Base-by-base conservation (phyloP, 92 coral and sea anemone species). In the Scolanthus callimorphus region DNA sequence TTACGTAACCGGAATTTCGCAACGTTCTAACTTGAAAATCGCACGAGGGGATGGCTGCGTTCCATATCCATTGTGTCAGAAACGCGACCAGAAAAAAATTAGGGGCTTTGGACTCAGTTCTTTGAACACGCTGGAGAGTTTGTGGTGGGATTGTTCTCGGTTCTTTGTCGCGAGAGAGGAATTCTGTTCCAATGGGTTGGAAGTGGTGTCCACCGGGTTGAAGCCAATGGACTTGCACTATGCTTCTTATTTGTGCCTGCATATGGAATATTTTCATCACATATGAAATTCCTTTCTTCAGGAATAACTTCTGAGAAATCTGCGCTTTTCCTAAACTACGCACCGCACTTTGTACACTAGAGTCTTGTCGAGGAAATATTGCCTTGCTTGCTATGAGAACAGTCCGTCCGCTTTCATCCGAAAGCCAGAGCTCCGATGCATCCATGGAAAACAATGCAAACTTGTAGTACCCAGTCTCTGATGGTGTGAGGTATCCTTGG, bases 401-500 rank as follows among this genome's bases (percentile, higher is more conserved):
- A 17, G 61, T 51, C n/a, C 65, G 77, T 1, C 29, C 24, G 17
- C 52, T 69, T 2, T 17, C 54, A 13, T 49, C 63, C 28, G 78
- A 66, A 25, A 87, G 39, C 95, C 95, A 87, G 17, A 87, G 70
- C 80, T 82, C 95, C 2, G 95, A 83, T 3, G 60, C 63, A 17
- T 71, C 95, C 57, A 57, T 83, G 1, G 95, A 87, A 46, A 49
- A 77, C 39, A 87, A 49, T 28, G 62, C 71, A 67, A 87, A 82
- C 61, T 63, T 72, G 65, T 82, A 87, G 19, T 70, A 77, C 6
- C 95, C 95, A 23, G 90, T 77, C 27, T 67, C 81, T 2, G 73
- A 62, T 2, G 85, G 90, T 1, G 56, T 65, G 27, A 87, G 27
- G 49, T 52, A 83, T 0, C 95, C 95, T 19, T 54, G 51, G 12